These are phyloP conservation scores for Sebastolobus alascanus DNA, from an alignment of 2,797 vertebrate genomes.

Conservation along the genomic window DNA sequence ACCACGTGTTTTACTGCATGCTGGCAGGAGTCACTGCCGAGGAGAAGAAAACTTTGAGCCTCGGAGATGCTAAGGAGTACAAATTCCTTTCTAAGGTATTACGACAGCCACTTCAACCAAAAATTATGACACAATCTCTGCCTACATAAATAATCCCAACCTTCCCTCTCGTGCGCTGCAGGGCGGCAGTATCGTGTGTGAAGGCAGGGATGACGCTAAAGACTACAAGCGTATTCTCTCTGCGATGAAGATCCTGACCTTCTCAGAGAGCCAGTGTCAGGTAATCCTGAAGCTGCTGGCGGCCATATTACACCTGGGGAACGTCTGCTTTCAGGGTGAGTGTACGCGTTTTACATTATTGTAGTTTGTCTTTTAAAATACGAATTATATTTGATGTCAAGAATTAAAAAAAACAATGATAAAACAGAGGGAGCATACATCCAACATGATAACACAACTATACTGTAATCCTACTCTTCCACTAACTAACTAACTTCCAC, in stretches of 20 bases:
- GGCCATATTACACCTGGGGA: constrained; percentile 94
- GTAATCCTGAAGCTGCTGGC: constrained; percentile 92
- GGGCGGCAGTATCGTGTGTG: constrained; percentile 88
- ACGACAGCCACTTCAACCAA: not conserved
- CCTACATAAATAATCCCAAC: not conserved
- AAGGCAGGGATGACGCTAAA: constrained; percentile 85
- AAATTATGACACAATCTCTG: not conserved
- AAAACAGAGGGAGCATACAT: not conserved
- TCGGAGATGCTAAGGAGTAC: constrained; percentile 89
- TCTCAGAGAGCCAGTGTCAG: constrained; percentile 89
- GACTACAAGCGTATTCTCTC: constrained; percentile 87
- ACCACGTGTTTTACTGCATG: constrained; percentile 97
- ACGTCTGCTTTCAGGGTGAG: constrained; percentile 90
- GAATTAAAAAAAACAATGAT: not conserved
- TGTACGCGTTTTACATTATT: not conserved
- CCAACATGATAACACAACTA: not conserved
- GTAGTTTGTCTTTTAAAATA: not conserved
- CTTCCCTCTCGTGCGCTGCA: constrained; percentile 55
- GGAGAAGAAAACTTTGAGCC: constrained; percentile 87
- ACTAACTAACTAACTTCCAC: no score
- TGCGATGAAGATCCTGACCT: constrained; percentile 92
- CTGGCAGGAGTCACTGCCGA: constrained; percentile 89
- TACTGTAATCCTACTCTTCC: not conserved
- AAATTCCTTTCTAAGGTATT: constrained; percentile 91
- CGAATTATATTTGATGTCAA: not conserved